Evolutionary conservation across 1,140 invertebrate species (phyloP).

Genomic region (Diachasmimorpha longicaudata): DNA sequence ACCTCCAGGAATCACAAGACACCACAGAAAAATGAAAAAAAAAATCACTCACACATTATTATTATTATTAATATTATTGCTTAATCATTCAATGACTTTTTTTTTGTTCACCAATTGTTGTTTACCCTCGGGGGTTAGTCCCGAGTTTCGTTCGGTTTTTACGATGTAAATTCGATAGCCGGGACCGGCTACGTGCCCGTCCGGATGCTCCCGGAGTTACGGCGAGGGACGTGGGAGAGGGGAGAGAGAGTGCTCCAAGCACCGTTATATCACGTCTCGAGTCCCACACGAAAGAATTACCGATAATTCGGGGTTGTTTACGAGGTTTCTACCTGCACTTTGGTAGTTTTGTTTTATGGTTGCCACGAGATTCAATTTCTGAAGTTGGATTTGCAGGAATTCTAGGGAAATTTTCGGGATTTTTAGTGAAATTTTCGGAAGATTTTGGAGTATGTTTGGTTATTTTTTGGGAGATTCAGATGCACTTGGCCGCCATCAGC

Average conservation of each 20-base stretch:
- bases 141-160: not conserved
- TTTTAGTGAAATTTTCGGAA: too few relatives aligned
- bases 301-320: slow-evolving; percentile 11
- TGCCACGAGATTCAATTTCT: too few relatives aligned
- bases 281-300: not conserved
- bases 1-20: not conserved
- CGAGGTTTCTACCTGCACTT: slow-evolving; percentile 7
- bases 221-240: slow-evolving; percentile 22
- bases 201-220: slow-evolving; percentile 23
- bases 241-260: slow-evolving; percentile 29
- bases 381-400: too few relatives aligned
- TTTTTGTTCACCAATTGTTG: too few relatives aligned
- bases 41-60: not conserved
- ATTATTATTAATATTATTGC: too few relatives aligned
- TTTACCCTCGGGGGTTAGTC: too few relatives aligned
- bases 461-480: slow-evolving; percentile 10
- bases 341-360: not conserved
- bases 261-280: slow-evolving; percentile 48
- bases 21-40: not conserved
- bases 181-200: slow-evolving; percentile 33
- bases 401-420: too few relatives aligned
- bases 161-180: slow-evolving; percentile 30
- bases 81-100: too few relatives aligned
- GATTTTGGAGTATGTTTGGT: not conserved
- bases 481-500: slow-evolving; percentile 40